Base-by-base conservation (phyloP, 2,797 vertebrate species). In the Malurus splendens region DNA sequence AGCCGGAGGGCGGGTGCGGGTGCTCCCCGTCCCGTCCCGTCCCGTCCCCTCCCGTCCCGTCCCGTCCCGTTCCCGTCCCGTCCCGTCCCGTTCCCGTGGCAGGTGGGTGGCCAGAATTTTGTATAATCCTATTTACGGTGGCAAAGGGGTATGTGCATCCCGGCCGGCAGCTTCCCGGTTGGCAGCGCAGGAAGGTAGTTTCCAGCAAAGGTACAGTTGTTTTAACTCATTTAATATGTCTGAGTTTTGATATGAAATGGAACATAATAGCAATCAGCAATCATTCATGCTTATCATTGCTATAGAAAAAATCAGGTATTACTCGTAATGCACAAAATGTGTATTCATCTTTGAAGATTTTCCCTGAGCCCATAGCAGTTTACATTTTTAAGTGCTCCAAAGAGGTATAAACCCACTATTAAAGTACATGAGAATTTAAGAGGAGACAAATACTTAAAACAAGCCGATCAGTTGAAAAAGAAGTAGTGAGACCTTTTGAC, bases 401-500 rank as follows among this genome's bases (percentile, higher is more conserved):
- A 76, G 57, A 78, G 56, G 44, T 77, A 92, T 82, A 33, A 82
- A 86, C n/a, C 3, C 50, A 15, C 77, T 70, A 42, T 67, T 79
- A 47, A 92, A 84, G 88, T 76, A 60, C 12, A 30, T 47, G 33
- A 81, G 70, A 81, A 65, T 76, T 38, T 59, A 86, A 72, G 68
- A 60, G 30, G 38, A 19, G 67, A 59, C 42, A 72, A 59, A 52
- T 66, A 28, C 64, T 74, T 87, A 52, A 56, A 86, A 80, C 45
- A 51, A 80, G 39, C 39, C 8, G 12, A 54, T 82, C 10, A n/a
- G 6, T 19, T 39, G 55, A 25, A 54, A 64, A 62, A 30, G 39
- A 86, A 87, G 27, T 52, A 55, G 52, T 7, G 9, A 90, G 92
- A 90, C 61, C 83, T 90, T 94, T 92, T 93, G 94, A 86, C 87